Percentiles rank a stretch among this genome's conserved stretches.
Evolutionary conservation across 1,140 invertebrate genomes (phyloP).

Genomic region (Anthonomus grandis): DNA sequence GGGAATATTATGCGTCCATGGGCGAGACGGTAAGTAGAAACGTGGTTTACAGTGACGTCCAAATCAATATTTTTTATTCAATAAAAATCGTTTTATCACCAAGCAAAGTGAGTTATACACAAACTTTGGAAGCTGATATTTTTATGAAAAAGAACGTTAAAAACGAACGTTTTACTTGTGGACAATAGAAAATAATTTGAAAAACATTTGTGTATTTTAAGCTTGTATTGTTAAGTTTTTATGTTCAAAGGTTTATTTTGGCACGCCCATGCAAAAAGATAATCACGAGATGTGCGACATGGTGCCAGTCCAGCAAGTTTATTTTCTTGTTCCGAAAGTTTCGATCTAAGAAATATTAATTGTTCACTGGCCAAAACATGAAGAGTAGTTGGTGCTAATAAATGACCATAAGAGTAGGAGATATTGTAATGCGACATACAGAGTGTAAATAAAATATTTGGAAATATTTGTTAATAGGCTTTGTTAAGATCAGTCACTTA

Average conservation of each 20-base stretch:
- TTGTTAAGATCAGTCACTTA: too few species aligned
- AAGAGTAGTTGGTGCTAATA: slow-evolving; percentile 21
- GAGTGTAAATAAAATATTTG: slow-evolving; percentile 1
- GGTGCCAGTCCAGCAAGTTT: slow-evolving; percentile 9
- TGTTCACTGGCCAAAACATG: slow-evolving; percentile 19
- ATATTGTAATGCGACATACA: slow-evolving; percentile 18
- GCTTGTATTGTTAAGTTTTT: too few species aligned
- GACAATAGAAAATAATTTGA: too few species aligned
- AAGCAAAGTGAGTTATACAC: background rate
- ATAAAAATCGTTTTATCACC: background rate
- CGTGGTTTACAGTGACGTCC: slow-evolving; percentile 9
- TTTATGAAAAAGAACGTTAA: too few species aligned
- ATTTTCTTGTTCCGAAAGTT: slow-evolving; percentile 21
- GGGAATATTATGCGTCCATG: background rate
- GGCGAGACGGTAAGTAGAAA: slow-evolving; percentile 5
- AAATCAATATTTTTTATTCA: background rate
- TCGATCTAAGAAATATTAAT: slow-evolving; percentile 23
- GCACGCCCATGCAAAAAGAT: too few species aligned
- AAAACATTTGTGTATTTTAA: too few species aligned
- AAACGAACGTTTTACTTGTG: too few species aligned
- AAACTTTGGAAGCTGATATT: background rate
- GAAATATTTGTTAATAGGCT: background rate
- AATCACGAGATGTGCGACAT: slow-evolving; percentile 17
- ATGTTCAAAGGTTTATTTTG: background rate
- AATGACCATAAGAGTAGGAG: slow-evolving; percentile 10